Percentiles rank a stretch among this genome's conserved stretches.
Conservation (phyloP, 2,113 vertebrate species). For the Cranoglanis bouderius region DNA sequence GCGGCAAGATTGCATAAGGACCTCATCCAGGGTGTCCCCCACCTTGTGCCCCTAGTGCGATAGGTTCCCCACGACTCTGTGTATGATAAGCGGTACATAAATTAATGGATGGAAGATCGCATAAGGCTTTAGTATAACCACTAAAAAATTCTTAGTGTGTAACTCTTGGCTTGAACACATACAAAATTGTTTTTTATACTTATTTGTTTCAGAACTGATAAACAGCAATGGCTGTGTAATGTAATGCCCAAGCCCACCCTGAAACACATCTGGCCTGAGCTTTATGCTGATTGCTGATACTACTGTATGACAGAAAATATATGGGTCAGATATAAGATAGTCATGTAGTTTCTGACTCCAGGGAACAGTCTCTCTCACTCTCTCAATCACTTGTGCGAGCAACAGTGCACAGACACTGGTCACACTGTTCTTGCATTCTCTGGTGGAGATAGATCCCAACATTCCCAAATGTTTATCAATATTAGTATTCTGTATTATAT, state of each 20-base stretch:
- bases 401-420: neutral
- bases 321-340: neutral
- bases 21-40: too few relatives aligned
- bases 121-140: neutral
- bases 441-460: neutral
- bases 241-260: neutral
- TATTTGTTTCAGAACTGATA: neutral
- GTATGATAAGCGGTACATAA: too few relatives aligned
- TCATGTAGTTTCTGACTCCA: neutral
- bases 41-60: too few relatives aligned
- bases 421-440: neutral
- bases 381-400: neutral
- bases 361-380: neutral
- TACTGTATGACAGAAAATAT: slow-evolving; percentile 1
- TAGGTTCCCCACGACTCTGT: too few relatives aligned
- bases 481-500: neutral
- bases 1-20: too few relatives aligned
- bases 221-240: neutral
- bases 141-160: neutral
- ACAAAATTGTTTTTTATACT: neutral
- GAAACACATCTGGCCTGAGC: neutral
- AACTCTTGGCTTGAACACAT: neutral
- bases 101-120: too few relatives aligned
- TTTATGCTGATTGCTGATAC: neutral
- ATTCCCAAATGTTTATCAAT: too few relatives aligned